Evolutionary conservation across 2,888 invertebrate genomes (phyloP).

Genomic region (Habrosyne pyritoides): DNA sequence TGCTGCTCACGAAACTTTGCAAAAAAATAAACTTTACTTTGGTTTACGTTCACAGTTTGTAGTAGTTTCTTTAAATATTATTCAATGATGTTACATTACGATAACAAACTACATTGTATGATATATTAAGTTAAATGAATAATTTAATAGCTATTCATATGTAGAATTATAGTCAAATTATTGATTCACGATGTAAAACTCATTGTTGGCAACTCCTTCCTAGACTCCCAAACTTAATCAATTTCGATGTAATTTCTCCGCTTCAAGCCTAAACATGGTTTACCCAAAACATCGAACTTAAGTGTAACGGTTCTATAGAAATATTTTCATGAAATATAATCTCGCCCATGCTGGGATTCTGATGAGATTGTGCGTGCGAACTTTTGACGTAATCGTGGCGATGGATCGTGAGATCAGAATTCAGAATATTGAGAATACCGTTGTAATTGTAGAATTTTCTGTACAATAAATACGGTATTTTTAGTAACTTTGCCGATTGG

Average conservation of each 20-base stretch:
- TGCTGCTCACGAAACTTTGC: background rate
- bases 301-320: background rate
- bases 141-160: too few species aligned
- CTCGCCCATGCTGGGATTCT: slow-evolving; percentile 55
- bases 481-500: background rate
- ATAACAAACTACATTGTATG: background rate
- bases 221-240: background rate
- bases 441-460: background rate
- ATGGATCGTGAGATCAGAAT: slow-evolving; percentile 4
- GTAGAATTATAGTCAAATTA: background rate
- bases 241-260: background rate
- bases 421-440: background rate
- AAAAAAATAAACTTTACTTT: background rate
- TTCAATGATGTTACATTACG: background rate
- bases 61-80: background rate
- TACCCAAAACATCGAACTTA: background rate
- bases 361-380: slow-evolving; percentile 29
- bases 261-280: background rate
- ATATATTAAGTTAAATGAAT: too few species aligned
- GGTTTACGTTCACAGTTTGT: background rate
- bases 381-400: slow-evolving; percentile 1
- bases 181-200: too few species aligned
- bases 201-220: background rate
- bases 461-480: background rate
- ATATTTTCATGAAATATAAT: slow-evolving; percentile 34